Conservation (phyloP, 2,113 vertebrate species). For the Serilophus lunatus region DNA sequence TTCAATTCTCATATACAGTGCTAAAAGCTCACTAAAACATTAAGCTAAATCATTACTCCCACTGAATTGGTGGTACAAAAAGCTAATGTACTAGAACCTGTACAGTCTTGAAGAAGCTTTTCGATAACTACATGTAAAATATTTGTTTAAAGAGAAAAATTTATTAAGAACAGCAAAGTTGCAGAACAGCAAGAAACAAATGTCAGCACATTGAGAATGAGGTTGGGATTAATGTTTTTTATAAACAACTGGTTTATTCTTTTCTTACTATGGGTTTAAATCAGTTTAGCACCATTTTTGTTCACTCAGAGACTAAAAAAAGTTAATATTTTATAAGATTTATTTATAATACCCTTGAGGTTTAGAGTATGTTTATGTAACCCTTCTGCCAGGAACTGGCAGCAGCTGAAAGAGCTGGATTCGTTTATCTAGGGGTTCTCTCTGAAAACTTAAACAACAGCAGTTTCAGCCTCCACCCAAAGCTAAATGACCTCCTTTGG, state of each 20-base stretch:
- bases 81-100: background rate
- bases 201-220: background rate
- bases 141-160: background rate
- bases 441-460: conserved; percentile 49
- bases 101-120: background rate
- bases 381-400: conserved; percentile 52
- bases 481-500: conserved; percentile 54
- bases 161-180: background rate
- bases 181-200: background rate
- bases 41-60: background rate
- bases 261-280: conserved; percentile 7
- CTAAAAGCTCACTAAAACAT: background rate
- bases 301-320: conserved; percentile 15
- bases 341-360: conserved; percentile 59
- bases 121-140: background rate
- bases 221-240: background rate
- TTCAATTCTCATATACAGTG: background rate
- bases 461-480: conserved; percentile 57
- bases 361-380: conserved; percentile 60
- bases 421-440: conserved; percentile 57
- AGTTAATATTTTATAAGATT: conserved; percentile 54
- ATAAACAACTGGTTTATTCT: background rate
- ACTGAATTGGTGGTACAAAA: background rate
- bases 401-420: conserved; percentile 59
- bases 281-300: conserved; percentile 19